Evolutionary conservation across 2,888 invertebrate genomes (phyloP).

Genomic region (Agrypnus murinus): DNA sequence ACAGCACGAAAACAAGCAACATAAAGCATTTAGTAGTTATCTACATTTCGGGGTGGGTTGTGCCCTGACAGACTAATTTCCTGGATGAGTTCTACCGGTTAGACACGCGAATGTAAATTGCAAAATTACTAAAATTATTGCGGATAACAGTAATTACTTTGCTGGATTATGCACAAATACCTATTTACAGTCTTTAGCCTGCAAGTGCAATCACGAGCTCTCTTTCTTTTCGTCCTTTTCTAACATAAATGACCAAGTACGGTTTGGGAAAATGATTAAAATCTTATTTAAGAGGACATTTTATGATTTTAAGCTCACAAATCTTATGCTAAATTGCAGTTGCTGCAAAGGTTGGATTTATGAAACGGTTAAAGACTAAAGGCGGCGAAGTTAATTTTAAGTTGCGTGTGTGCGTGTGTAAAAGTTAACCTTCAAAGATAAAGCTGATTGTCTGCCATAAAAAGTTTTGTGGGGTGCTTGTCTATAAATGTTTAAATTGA

Average conservation of each 20-base stretch:
- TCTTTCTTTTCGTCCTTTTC: no score
- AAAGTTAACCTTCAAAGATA: constrained; percentile 3
- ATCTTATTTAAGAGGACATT: no score
- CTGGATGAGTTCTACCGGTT: constrained; percentile 55
- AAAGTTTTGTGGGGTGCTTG: constrained; percentile 18
- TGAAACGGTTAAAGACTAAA: constrained; percentile 1
- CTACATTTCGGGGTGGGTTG: constrained; percentile 51
- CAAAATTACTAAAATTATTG: constrained; percentile 57
- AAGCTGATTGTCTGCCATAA: constrained; percentile 21
- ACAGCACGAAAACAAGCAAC: constrained; percentile 43
- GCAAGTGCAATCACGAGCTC: constrained; percentile 2
- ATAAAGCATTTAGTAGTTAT: constrained; percentile 48
- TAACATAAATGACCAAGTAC: no score
- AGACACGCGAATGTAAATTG: constrained; percentile 58
- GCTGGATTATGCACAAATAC: constrained; percentile 40
- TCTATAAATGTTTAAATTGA: constrained; percentile 30
- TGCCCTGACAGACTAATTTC: constrained; percentile 59
- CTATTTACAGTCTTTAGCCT: constrained; percentile 31
- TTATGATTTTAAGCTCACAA: no score
- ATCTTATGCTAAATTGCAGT: no score
- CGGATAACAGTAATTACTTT: constrained; percentile 50
- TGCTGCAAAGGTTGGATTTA: no score
- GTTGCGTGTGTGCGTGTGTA: constrained; percentile 24
- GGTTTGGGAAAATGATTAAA: no score
- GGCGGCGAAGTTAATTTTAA: neutral